These are phyloP conservation scores for Spilogale gracilis DNA, from an alignment of 2,113 vertebrate genomes.

Conservation along the genomic window DNA sequence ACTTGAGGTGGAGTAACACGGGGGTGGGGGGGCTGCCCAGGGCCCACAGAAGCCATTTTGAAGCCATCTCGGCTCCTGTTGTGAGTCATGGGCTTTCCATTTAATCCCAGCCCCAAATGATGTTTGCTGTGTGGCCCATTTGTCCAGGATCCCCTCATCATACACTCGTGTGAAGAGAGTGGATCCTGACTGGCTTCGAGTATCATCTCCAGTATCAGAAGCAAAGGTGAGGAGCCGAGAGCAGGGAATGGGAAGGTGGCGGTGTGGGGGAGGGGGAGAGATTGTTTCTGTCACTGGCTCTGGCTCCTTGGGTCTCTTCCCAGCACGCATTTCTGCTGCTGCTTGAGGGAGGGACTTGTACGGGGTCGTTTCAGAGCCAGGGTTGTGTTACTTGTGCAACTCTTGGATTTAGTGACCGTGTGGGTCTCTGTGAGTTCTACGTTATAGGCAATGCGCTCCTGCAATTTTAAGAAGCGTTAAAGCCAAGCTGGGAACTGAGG, in stretches of 20 bases:
- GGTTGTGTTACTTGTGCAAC: neutral
- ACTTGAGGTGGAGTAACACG: neutral
- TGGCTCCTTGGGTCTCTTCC: constrained; percentile 21
- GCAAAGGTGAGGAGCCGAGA: neutral
- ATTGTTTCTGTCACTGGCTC: neutral
- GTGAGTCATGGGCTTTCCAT: neutral
- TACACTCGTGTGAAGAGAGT: neutral
- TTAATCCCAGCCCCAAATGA: neutral
- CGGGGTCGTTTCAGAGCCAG: neutral
- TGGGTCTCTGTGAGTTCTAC: neutral
- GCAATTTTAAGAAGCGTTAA: constrained; percentile 46
- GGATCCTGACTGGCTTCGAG: neutral
- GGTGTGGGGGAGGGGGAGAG: neutral
- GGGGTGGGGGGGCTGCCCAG: neutral
- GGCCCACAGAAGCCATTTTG: neutral
- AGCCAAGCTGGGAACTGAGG: neutral
- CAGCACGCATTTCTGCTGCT: neutral
- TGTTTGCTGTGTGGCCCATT: neutral
- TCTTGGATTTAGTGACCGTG: neutral
- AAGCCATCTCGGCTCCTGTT: neutral
- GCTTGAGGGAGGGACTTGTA: neutral
- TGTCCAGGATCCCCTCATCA: neutral
- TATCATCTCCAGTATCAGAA: constrained; percentile 40
- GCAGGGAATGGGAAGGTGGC: neutral
- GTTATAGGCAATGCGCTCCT: neutral